Conservation (phyloP, 2,888 invertebrate genomes). For the Cyrtodaria siliqua region DNA sequence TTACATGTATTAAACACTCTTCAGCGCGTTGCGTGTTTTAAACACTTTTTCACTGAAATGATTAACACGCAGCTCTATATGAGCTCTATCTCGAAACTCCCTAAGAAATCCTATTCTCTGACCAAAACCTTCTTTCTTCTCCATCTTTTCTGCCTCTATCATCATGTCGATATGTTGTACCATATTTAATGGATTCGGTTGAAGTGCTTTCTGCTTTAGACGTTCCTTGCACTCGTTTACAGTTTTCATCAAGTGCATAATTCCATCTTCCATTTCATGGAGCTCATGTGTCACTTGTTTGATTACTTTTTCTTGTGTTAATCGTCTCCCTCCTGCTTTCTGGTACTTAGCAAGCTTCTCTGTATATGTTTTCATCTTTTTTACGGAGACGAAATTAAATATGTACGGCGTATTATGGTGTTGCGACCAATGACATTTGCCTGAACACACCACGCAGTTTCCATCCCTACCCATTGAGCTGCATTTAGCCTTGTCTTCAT, state of each 20-base stretch:
- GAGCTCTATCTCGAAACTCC: constrained; percentile 24
- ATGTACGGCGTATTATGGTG: constrained; percentile 50
- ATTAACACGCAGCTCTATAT: constrained; percentile 16
- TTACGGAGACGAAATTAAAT: constrained; percentile 21
- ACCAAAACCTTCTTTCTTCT: constrained; percentile 37
- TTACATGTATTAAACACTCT: too few relatives aligned
- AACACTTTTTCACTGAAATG: constrained; percentile 1
- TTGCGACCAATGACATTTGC: constrained; percentile 43
- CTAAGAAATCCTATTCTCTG: constrained; percentile 18
- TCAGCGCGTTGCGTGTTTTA: not conserved
- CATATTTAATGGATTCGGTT: constrained; percentile 43
- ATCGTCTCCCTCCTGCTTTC: constrained; percentile 19
- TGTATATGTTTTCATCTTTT: constrained; percentile 30
- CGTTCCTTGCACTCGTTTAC: constrained; percentile 35
- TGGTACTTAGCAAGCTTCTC: constrained; percentile 41
- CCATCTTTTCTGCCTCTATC: constrained; percentile 50
- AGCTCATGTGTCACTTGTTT: constrained; percentile 37
- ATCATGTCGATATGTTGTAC: constrained; percentile 53
- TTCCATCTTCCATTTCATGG: constrained; percentile 9
- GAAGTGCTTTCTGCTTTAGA: constrained; percentile 43
- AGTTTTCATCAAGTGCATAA: constrained; percentile 29
- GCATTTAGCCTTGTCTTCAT: constrained; percentile 40
- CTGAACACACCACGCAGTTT: constrained; percentile 36
- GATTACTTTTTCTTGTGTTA: constrained; percentile 30
- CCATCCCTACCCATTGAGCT: constrained; percentile 47